Percentiles rank a stretch among this genome's conserved stretches.
Conservation (phyloP, 1,140 invertebrate species). For the Drosophila navojoa region DNA sequence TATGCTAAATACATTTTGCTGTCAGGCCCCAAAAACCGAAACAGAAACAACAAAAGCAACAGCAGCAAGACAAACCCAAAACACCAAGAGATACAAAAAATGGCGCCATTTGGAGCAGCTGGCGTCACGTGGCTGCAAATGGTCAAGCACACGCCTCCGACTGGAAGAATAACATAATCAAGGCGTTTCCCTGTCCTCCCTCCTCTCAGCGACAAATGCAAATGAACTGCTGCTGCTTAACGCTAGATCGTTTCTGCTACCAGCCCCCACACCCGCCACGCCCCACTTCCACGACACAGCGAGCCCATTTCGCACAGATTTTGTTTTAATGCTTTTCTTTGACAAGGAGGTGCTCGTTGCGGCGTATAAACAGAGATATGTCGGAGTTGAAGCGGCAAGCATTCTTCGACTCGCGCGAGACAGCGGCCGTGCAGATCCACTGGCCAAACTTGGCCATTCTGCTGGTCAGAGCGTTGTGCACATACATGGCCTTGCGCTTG, state of each 20-base stretch:
- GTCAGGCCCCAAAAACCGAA: constrained; percentile 49
- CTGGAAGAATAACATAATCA: constrained; percentile 47
- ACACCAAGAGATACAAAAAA: constrained; percentile 31
- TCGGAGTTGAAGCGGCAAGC: not conserved
- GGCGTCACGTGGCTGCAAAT: constrained; percentile 53
- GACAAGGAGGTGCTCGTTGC: constrained; percentile 6
- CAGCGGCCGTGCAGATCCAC: not conserved
- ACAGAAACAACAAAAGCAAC: constrained; percentile 19
- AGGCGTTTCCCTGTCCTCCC: constrained; percentile 14
- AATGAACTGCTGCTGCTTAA: constrained; percentile 45
- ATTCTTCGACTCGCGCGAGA: not conserved
- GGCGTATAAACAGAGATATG: constrained; percentile 13
- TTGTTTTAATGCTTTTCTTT: constrained; percentile 25
- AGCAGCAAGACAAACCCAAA: constrained; percentile 24
- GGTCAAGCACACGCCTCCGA: constrained; percentile 39
- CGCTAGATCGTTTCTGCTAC: constrained; percentile 22
- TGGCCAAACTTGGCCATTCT: fast-evolving
- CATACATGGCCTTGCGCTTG: not conserved
- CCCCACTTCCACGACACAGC: not conserved
- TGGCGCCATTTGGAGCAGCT: constrained; percentile 64
- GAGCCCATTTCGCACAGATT: constrained; percentile 51
- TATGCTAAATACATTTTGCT: constrained; percentile 83
- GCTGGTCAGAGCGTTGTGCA: not conserved
- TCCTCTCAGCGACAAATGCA: constrained; percentile 39
- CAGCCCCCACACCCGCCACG: not conserved